Base-by-base conservation (phyloP, 2,888 invertebrate species). In the Dorcus hopei region DNA sequence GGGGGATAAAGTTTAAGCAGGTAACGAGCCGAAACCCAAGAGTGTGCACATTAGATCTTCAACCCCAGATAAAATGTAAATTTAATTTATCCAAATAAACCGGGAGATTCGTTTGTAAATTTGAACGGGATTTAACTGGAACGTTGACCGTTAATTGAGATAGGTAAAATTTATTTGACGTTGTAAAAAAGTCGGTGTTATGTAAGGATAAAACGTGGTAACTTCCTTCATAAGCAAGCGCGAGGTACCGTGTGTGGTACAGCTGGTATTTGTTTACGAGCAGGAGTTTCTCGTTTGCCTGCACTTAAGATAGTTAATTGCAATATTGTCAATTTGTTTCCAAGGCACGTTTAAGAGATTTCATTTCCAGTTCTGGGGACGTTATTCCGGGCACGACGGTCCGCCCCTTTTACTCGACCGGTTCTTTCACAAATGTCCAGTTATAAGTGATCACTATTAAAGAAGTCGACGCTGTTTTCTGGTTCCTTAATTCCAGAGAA, bases 271-370 rank as follows among this genome's bases (percentile, higher is more conserved):
- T 33, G 26, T 33, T 33, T 33, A 33, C 26, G 26, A 33, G 26
- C 7, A 33, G 7, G 26, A 33, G 26, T 33, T 33, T 33, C 39
- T 58, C 52, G 57, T 58, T 59, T 61, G 50, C 58, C 48, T 57
- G 54, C 55, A 52, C 55, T 52, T 61, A 52, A 48, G 41, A 61
- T 52, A 61, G 51, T 61, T 66, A 67, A 66, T 67, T 66, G 67
- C 61, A 65, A 73, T 73, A 71, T 70, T 66, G 64, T 63, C 66
- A 65, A 71, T 74, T 70, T 67, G 65, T 67, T 71, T 72, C 65
- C 73, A 52, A 65, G 53, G 68, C 72, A 73, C 72, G 73, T 73
- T 68, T 65, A 66, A 63, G 63, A 72, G 70, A 73, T 74, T 74
- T 74, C 73, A 71, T 74, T 74, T 70, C 67, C 67, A 68, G 66